These are phyloP conservation scores for Panorpa germanica DNA, from an alignment of 2,888 invertebrate genomes.

Conservation along the genomic window DNA sequence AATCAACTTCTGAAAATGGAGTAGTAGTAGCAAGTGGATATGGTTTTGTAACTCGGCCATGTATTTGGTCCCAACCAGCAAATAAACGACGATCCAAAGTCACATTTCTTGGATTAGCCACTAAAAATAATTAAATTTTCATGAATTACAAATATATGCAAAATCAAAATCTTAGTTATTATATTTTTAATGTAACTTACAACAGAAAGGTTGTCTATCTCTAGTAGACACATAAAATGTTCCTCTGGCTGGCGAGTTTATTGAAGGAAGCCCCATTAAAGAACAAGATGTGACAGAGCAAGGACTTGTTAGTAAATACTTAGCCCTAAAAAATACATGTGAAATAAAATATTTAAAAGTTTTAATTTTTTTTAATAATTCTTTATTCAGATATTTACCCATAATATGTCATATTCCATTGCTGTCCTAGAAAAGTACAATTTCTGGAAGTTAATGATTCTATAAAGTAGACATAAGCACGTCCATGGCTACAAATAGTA, in stretches of 20 bases:
- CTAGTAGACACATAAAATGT: slow-evolving; percentile 33
- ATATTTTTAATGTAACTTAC: too few species aligned
- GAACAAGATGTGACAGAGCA: slow-evolving; percentile 25
- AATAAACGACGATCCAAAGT: too few species aligned
- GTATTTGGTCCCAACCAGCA: too few species aligned
- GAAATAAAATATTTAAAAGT: not conserved
- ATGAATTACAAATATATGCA: too few species aligned
- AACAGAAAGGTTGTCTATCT: slow-evolving; percentile 29
- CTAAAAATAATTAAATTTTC: too few species aligned
- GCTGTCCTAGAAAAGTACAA: slow-evolving; percentile 32
- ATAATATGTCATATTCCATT: slow-evolving; percentile 31
- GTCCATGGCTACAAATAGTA: slow-evolving; percentile 41
- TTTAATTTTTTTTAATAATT: slow-evolving; percentile 1
- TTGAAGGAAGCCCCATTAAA: slow-evolving; percentile 34
- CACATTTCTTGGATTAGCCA: too few species aligned
- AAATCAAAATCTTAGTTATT: too few species aligned
- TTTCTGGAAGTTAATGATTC: slow-evolving; percentile 31
- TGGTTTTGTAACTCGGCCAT: too few species aligned
- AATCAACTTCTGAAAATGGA: too few species aligned
- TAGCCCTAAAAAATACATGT: slow-evolving; percentile 20
- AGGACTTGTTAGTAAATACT: slow-evolving; percentile 21
- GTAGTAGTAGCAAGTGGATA: too few species aligned
- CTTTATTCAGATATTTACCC: too few species aligned
- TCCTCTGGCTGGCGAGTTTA: slow-evolving; percentile 24
- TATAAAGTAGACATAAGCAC: slow-evolving; percentile 35